Conservation (phyloP, 2,797 vertebrate genomes). For the Pangasius djambal region DNA sequence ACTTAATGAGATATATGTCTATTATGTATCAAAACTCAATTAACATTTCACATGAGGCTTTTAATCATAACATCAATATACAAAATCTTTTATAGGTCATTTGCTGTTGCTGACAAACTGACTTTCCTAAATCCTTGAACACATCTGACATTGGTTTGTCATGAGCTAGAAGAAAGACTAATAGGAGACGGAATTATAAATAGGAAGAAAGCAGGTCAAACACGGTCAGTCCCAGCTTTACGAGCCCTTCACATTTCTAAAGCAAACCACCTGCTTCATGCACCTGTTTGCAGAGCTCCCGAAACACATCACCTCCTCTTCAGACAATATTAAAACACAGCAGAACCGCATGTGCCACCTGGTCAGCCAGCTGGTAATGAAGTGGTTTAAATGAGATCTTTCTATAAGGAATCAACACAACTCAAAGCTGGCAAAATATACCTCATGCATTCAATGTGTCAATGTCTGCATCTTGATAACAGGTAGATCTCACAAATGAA, state of each 20-base stretch:
- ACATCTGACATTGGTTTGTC: slow-evolving; percentile 23
- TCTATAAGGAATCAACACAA: slow-evolving; percentile 54
- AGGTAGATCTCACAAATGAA: neutral
- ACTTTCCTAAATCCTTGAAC: neutral
- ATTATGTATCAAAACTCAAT: neutral
- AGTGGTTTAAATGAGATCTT: slow-evolving; percentile 48
- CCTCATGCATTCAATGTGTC: neutral
- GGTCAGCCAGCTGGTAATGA: slow-evolving; percentile 54
- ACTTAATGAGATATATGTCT: neutral
- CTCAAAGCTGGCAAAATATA: slow-evolving; percentile 30
- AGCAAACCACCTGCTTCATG: slow-evolving; percentile 42
- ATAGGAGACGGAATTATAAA: slow-evolving; percentile 43
- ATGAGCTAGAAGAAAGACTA: slow-evolving; percentile 9
- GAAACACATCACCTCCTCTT: slow-evolving; percentile 42
- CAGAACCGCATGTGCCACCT: slow-evolving; percentile 55
- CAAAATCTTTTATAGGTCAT: neutral
- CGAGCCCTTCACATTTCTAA: slow-evolving; percentile 37
- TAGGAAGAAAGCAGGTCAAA: slow-evolving; percentile 41
- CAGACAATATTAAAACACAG: slow-evolving; percentile 50
- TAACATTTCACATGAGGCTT: neutral
- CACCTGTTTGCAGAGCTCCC: slow-evolving; percentile 62
- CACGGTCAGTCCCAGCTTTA: slow-evolving; percentile 44
- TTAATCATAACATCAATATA: neutral
- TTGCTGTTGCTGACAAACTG: slow-evolving; percentile 14
- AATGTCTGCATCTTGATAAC: neutral